phyloP scores from a whole-genome alignment of 2,113 vertebrate species.

The Chelonoidis abingdonii region DNA sequence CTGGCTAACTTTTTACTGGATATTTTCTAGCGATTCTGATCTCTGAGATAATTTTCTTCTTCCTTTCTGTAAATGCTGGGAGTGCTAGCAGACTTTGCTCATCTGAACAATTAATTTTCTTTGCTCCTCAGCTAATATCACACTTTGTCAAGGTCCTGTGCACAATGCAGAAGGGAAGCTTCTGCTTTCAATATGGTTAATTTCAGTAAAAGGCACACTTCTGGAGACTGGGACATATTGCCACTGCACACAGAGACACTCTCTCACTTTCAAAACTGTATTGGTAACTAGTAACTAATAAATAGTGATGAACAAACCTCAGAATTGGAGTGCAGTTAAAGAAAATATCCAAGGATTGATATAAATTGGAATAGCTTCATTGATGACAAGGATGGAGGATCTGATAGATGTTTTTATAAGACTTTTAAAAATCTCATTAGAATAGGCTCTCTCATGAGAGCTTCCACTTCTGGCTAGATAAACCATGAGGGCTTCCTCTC shows the following conservation, averaged over 20 bases:
- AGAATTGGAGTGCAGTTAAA: not conserved
- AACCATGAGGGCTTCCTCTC: not conserved
- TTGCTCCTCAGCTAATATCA: constrained; percentile 38
- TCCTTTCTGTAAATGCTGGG: constrained; percentile 35
- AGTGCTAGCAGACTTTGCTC: constrained; percentile 2
- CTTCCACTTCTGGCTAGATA: not conserved
- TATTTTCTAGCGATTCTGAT: not conserved
- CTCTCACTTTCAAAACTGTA: not conserved
- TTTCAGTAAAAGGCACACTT: not conserved
- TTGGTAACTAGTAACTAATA: not conserved
- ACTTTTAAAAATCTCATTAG: not conserved
- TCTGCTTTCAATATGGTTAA: constrained; percentile 26
- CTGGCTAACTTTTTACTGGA: not conserved
- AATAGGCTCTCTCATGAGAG: not conserved
- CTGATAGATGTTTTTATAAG: not conserved
- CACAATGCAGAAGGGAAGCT: not conserved
- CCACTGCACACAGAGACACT: not conserved
- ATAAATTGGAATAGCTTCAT: not conserved
- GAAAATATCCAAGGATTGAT: not conserved
- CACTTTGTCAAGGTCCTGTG: constrained; percentile 15
- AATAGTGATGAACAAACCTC: not conserved
- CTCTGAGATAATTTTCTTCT: constrained; percentile 1
- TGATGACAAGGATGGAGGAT: not conserved
- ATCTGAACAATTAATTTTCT: constrained; percentile 63
- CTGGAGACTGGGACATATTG: not conserved